Percentiles rank a stretch among this genome's conserved stretches.
Conservation (phyloP, 2,113 vertebrate species). For the Rhabdomys dilectus region DNA sequence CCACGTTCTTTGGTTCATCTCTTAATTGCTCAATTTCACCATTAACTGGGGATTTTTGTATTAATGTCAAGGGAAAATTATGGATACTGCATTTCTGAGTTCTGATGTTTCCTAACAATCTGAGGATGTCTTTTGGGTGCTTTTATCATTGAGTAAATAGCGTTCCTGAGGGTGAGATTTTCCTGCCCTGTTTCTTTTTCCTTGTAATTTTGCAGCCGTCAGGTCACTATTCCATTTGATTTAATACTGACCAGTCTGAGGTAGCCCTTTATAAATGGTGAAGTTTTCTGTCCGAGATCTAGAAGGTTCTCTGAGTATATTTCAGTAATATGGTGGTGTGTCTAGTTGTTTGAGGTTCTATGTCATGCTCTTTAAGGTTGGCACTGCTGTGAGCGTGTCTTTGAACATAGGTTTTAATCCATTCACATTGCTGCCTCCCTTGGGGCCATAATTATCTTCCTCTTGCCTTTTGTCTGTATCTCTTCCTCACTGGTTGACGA, state of each 20-base stretch:
- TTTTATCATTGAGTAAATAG: not conserved
- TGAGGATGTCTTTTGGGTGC: not conserved
- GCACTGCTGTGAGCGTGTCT: not conserved
- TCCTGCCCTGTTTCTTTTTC: not conserved
- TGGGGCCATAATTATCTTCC: not conserved
- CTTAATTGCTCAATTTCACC: slow-evolving; percentile 12
- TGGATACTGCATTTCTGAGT: not conserved
- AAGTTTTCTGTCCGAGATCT: not conserved
- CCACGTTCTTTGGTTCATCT: not conserved
- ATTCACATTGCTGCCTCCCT: not conserved
- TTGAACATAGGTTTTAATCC: not conserved
- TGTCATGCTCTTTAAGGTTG: not conserved
- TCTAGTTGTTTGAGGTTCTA: not conserved
- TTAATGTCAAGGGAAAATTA: slow-evolving; percentile 2
- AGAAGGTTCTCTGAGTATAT: slow-evolving; percentile 20
- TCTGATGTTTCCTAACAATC: not conserved
- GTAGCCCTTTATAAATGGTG: not conserved
- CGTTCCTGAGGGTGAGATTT: not conserved
- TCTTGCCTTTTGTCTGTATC: slow-evolving; percentile 48
- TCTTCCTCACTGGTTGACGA: slow-evolving; percentile 18
- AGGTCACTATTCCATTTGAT: not conserved
- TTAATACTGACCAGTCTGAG: not conserved
- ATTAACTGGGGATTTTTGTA: not conserved
- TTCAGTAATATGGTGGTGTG: not conserved
- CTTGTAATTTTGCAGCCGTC: not conserved